Evolutionary conservation across 37 sponge, comb jelly and placozoan genomes (phyloP).

Genomic region (Haliclona indistincta): DNA sequence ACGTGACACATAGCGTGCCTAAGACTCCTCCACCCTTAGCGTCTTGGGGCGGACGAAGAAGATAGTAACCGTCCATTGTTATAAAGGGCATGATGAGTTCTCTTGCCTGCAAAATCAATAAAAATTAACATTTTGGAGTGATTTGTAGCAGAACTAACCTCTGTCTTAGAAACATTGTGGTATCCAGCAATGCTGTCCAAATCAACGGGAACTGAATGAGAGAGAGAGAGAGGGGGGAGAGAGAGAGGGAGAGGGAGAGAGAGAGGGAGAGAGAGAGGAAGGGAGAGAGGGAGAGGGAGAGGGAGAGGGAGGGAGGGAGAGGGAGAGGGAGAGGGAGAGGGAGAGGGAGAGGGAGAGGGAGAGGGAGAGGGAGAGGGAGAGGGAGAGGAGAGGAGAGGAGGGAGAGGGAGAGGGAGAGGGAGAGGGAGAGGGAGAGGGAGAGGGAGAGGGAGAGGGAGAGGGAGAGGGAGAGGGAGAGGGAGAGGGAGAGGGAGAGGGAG

Average conservation of each 20-base stretch:
- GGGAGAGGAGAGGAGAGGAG: background rate
- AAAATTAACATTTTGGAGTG: background rate
- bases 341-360: background rate
- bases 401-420: slow-evolving; percentile 1
- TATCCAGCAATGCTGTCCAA: background rate
- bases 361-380: slow-evolving; percentile 9
- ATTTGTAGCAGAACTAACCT: background rate
- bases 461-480: background rate
- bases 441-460: slow-evolving; percentile 1
- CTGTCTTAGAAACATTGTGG: background rate
- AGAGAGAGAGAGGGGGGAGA: background rate
- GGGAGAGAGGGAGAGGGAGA: background rate
- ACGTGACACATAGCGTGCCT: slow-evolving; percentile 65
- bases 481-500: background rate
- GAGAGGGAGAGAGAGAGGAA: background rate
- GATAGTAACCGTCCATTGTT: slow-evolving; percentile 42
- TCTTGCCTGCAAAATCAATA: slow-evolving; percentile 22
- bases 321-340: background rate
- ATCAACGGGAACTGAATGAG: background rate
- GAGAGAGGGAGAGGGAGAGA: background rate
- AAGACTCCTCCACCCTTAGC: slow-evolving; percentile 26
- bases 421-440: background rate
- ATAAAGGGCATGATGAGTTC: slow-evolving; percentile 38
- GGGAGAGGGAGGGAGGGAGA: background rate
- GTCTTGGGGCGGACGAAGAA: slow-evolving; percentile 30